These are phyloP conservation scores for Epinephelus moara DNA, from an alignment of 2,113 vertebrate species.

Conservation along the genomic window DNA sequence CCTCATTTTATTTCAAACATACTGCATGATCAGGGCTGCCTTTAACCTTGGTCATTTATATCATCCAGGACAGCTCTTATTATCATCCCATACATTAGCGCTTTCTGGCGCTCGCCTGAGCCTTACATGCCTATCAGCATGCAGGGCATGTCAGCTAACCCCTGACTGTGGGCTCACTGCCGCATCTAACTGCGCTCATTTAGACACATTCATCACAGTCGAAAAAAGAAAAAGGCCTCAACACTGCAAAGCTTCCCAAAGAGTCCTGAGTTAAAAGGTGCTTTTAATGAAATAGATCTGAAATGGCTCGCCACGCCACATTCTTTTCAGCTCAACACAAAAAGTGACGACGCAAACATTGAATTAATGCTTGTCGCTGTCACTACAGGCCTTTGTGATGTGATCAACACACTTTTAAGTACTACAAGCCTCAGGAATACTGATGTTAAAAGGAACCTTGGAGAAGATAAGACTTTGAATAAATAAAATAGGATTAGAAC, in stretches of 20 bases:
- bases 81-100: slow-evolving; percentile 38
- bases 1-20: slow-evolving; percentile 24
- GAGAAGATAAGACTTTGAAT: slow-evolving; percentile 12
- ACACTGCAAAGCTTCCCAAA: not conserved
- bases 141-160: slow-evolving; percentile 43
- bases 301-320: not conserved
- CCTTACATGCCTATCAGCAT: slow-evolving; percentile 45
- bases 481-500: slow-evolving; percentile 12
- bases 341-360: slow-evolving; percentile 32
- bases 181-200: slow-evolving; percentile 42
- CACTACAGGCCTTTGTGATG: slow-evolving; percentile 20
- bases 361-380: slow-evolving; percentile 22
- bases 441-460: slow-evolving; percentile 35
- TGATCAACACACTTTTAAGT: slow-evolving; percentile 31
- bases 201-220: slow-evolving; percentile 37
- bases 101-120: slow-evolving; percentile 16
- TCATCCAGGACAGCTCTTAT: slow-evolving; percentile 40
- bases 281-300: slow-evolving; percentile 35
- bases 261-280: slow-evolving; percentile 55
- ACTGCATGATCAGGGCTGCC: slow-evolving; percentile 18
- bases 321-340: slow-evolving; percentile 30
- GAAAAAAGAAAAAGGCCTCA: not conserved
- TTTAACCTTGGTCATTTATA: slow-evolving; percentile 41
- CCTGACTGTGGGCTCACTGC: slow-evolving; percentile 37
- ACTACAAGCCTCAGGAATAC: slow-evolving; percentile 24